Evolutionary conservation across 2,888 invertebrate species (phyloP).

Genomic region (Dromius quadrimaculatus): DNA sequence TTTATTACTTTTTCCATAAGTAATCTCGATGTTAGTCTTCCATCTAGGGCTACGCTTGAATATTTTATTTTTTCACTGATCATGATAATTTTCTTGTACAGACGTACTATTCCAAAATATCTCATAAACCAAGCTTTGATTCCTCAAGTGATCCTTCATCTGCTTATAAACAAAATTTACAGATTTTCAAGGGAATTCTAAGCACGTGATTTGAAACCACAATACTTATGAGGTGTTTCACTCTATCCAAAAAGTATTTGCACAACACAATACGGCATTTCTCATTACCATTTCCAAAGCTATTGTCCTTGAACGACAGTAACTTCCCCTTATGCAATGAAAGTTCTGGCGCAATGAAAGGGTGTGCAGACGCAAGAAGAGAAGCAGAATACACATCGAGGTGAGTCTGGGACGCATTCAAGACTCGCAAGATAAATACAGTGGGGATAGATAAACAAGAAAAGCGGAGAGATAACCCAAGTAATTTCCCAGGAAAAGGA

Average conservation of each 20-base stretch:
- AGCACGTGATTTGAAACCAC: too few species aligned
- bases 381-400: not conserved
- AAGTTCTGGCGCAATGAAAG: not conserved
- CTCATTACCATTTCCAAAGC: slow-evolving; percentile 35
- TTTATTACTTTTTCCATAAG: too few species aligned
- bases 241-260: slow-evolving; percentile 35
- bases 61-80: too few species aligned
- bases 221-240: slow-evolving; percentile 13
- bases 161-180: too few species aligned
- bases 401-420: not conserved
- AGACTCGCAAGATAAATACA: slow-evolving; percentile 61
- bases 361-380: not conserved
- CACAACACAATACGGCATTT: slow-evolving; percentile 37
- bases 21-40: too few species aligned
- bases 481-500: slow-evolving; percentile 61
- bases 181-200: too few species aligned
- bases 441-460: slow-evolving; percentile 62
- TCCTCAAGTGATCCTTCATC: too few species aligned
- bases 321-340: slow-evolving; percentile 31
- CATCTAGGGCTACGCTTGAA: too few species aligned
- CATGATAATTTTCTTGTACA: too few species aligned
- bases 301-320: slow-evolving; percentile 32
- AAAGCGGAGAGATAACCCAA: slow-evolving; percentile 61
- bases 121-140: too few species aligned
- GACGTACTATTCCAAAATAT: too few species aligned